Evolutionary conservation across 1,140 invertebrate genomes (phyloP).

Genomic region (Pseudomyrmex sp.): DNA sequence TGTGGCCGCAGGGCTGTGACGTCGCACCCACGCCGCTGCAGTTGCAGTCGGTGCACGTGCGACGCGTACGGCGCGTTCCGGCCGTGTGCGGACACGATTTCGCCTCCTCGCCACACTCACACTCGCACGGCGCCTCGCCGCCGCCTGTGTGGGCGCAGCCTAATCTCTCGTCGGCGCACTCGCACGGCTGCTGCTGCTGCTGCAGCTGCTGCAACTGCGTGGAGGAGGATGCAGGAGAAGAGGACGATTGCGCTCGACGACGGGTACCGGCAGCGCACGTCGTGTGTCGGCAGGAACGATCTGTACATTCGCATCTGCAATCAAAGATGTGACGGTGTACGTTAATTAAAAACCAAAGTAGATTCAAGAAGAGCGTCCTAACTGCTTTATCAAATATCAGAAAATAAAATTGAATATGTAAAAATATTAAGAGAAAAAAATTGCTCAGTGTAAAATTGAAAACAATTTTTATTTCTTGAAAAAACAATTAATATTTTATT

Average conservation of each 20-base stretch:
- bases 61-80: slow-evolving; percentile 75
- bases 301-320: slow-evolving; percentile 80
- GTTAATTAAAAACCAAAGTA: not conserved
- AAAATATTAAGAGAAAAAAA: not conserved
- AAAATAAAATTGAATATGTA: too few relatives aligned
- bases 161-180: slow-evolving; percentile 71
- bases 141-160: slow-evolving; percentile 69
- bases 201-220: slow-evolving; percentile 57
- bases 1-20: slow-evolving; percentile 78
- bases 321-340: not conserved
- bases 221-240: slow-evolving; percentile 52
- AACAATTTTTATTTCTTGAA: not conserved
- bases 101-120: slow-evolving; percentile 77
- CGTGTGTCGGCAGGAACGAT: slow-evolving; percentile 77
- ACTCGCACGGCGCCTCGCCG: slow-evolving; percentile 68
- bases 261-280: slow-evolving; percentile 49
- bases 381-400: too few relatives aligned
- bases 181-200: slow-evolving; percentile 65
- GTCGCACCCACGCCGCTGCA: slow-evolving; percentile 35
- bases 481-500: too few relatives aligned
- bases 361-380: not conserved
- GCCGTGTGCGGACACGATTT: slow-evolving; percentile 80
- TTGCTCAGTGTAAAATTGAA: not conserved
- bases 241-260: slow-evolving; percentile 62
- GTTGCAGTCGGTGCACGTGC: slow-evolving; percentile 77